Percentiles rank a stretch among this genome's conserved stretches.
phyloP scores from a whole-genome alignment of 1,140 invertebrate species.

The Bombus breviceps region DNA sequence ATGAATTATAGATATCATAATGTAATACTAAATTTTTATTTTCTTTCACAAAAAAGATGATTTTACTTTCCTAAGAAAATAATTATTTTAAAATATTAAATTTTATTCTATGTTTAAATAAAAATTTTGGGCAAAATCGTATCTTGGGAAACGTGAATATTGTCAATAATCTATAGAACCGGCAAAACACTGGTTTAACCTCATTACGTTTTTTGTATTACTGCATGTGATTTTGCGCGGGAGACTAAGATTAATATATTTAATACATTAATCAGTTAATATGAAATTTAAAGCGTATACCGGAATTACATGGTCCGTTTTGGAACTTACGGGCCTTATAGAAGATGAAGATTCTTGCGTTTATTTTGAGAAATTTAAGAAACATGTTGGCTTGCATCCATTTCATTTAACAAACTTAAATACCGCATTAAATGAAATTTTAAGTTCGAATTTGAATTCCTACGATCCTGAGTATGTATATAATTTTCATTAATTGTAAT shows the following conservation, averaged over 20 bases:
- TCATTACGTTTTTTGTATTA: not conserved
- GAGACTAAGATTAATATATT: not conserved
- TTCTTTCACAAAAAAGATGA: not conserved
- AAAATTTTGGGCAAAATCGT: not conserved
- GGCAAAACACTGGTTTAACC: constrained; percentile 27
- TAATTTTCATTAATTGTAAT: not conserved
- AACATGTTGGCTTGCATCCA: constrained; percentile 85
- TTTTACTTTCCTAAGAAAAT: not conserved
- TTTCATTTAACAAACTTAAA: constrained; percentile 84
- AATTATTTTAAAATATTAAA: not conserved
- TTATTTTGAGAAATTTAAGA: constrained; percentile 81
- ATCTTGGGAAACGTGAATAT: not conserved
- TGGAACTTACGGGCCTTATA: constrained; percentile 73
- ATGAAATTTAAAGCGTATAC: constrained; percentile 63
- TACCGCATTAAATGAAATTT: constrained; percentile 70
- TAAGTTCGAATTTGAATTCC: constrained; percentile 67
- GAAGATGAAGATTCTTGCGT: constrained; percentile 85
- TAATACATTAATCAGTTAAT: not conserved
- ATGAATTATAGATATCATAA: not conserved
- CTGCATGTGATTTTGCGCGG: not conserved
- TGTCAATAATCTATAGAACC: not conserved
- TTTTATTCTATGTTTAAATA: not conserved
- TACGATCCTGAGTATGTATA: constrained; percentile 74
- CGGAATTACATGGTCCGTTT: constrained; percentile 69
- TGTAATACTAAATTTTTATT: not conserved